Percentiles rank a stretch among this genome's conserved stretches.
Conservation (phyloP, 2,113 vertebrate genomes). For the Prunella himalayana region DNA sequence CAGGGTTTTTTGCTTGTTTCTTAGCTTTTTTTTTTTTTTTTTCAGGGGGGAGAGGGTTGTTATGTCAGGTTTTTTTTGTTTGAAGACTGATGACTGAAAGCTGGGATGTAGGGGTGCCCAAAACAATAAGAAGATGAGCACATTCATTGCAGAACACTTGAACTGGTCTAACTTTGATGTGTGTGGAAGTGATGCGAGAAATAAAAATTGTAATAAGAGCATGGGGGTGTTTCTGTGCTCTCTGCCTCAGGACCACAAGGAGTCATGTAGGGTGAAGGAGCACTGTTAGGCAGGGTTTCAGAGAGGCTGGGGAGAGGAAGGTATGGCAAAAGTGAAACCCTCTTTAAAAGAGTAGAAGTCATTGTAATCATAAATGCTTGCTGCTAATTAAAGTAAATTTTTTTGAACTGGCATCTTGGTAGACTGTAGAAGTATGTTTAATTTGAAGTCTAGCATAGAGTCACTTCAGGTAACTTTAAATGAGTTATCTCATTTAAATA, state of each 20-base stretch:
- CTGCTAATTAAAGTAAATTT: neutral
- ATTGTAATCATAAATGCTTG: neutral
- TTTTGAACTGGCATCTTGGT: neutral
- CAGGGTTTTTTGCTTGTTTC: neutral
- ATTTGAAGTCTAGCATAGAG: neutral
- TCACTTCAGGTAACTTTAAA: slow-evolving; percentile 44
- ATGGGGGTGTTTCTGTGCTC: neutral
- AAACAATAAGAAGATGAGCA: neutral
- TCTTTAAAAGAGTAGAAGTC: neutral
- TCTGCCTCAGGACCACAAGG: neutral
- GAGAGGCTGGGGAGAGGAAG: neutral
- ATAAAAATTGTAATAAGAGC: neutral
- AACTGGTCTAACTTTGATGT: neutral
- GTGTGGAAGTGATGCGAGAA: neutral
- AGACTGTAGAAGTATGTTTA: neutral
- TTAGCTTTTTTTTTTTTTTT: too few relatives aligned
- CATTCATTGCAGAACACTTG: neutral
- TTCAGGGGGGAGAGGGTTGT: neutral
- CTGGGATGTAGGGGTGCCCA: neutral
- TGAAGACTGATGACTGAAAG: neutral
- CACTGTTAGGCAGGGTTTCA: neutral
- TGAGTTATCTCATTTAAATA: slow-evolving; percentile 16
- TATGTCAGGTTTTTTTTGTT: neutral
- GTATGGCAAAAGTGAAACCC: neutral
- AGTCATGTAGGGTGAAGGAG: neutral